phyloP scores from a whole-genome alignment of 1,140 invertebrate genomes.

The Choristoneura fumiferana region DNA sequence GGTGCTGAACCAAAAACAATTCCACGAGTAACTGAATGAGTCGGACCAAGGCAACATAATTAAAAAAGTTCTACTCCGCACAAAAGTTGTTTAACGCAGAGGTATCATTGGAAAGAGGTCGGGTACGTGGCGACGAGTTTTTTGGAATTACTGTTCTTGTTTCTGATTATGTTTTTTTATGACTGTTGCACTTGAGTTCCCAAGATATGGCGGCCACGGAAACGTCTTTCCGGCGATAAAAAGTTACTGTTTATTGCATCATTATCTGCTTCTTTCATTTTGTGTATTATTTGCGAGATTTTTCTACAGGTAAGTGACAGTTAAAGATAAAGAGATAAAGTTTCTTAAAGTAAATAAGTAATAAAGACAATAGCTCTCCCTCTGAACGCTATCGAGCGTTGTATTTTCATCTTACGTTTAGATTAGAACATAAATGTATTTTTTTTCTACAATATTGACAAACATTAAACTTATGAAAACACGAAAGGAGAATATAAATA shows the following conservation, averaged over 20 bases:
- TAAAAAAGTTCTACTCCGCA: constrained; percentile 33
- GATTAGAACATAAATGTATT: background rate
- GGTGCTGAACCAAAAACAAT: background rate
- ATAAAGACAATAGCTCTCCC: background rate
- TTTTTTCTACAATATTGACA: background rate
- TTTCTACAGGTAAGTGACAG: background rate
- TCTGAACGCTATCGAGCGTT: background rate
- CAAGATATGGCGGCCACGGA: background rate
- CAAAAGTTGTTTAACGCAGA: constrained; percentile 23
- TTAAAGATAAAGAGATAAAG: background rate
- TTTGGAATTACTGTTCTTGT: constrained; percentile 28
- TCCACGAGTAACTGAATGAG: constrained; percentile 3
- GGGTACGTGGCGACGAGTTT: constrained; percentile 20
- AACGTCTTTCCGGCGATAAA: background rate
- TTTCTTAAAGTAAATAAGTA: background rate
- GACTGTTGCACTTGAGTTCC: constrained; percentile 12
- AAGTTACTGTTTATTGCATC: constrained; percentile 5
- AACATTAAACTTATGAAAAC: too few relatives aligned
- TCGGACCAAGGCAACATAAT: constrained; percentile 32
- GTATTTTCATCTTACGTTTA: background rate
- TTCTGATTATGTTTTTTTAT: constrained; percentile 22
- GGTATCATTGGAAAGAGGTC: constrained; percentile 19
- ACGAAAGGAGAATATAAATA: too few relatives aligned
- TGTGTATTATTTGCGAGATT: background rate
- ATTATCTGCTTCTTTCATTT: constrained; percentile 1